phyloP scores from a whole-genome alignment of 2,797 vertebrate species.

The Menidia menidia region DNA sequence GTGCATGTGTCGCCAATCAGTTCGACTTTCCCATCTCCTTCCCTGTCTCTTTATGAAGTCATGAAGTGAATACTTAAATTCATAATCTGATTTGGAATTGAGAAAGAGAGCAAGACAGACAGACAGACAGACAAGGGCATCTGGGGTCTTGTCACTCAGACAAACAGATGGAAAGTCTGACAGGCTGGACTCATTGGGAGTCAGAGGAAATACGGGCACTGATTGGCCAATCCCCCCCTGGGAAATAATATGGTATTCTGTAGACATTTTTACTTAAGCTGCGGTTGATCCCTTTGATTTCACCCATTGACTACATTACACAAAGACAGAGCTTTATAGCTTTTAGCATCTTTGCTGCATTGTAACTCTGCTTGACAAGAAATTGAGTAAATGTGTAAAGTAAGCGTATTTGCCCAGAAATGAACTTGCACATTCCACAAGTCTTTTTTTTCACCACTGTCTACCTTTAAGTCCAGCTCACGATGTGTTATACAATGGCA shows the following conservation, averaged over 20 bases:
- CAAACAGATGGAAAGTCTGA: constrained; percentile 35
- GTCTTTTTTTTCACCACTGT: not conserved
- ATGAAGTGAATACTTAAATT: constrained; percentile 47
- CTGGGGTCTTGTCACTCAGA: constrained; percentile 47
- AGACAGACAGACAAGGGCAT: constrained; percentile 26
- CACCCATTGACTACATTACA: constrained; percentile 48
- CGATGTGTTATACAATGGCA: not conserved
- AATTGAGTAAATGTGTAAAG: no score
- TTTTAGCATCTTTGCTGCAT: constrained; percentile 14
- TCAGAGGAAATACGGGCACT: constrained; percentile 14
- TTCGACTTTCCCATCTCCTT: constrained; percentile 66
- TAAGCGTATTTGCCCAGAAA: not conserved
- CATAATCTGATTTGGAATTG: constrained; percentile 25
- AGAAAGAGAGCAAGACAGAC: no score
- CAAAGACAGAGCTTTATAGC: constrained; percentile 12
- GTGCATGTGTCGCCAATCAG: constrained; percentile 34
- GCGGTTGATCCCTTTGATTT: constrained; percentile 49
- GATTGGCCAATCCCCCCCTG: constrained; percentile 37
- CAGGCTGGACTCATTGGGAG: constrained; percentile 25
- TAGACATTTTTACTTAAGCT: constrained; percentile 53
- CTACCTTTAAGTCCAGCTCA: not conserved
- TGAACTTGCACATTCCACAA: not conserved
- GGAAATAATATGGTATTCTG: constrained; percentile 54
- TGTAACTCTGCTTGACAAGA: not conserved
- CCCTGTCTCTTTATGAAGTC: constrained; percentile 39